These are phyloP conservation scores for Potamarius usumacintae DNA, from an alignment of 2,113 vertebrate genomes.

Conservation along the genomic window DNA sequence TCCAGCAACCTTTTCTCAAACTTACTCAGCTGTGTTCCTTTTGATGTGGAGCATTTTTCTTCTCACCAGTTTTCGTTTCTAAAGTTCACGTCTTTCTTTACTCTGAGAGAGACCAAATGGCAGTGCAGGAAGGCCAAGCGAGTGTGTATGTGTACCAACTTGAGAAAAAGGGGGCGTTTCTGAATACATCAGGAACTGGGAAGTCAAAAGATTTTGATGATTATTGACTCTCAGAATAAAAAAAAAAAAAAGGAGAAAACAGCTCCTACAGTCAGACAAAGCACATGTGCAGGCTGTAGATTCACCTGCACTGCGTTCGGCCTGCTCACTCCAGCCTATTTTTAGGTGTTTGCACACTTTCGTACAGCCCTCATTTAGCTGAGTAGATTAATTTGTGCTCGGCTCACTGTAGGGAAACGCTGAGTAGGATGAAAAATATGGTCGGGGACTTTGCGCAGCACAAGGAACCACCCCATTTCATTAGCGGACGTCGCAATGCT, in stretches of 20 bases:
- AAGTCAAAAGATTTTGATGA: slow-evolving; percentile 26
- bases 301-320: slow-evolving; percentile 58
- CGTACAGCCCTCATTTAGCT: slow-evolving; percentile 61
- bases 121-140: slow-evolving; percentile 2
- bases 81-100: slow-evolving; percentile 11
- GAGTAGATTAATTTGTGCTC: slow-evolving; percentile 69
- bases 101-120: slow-evolving; percentile 13
- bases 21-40: not conserved
- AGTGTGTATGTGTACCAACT: slow-evolving; percentile 7
- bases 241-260: not conserved
- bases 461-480: slow-evolving; percentile 50
- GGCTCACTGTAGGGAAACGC: slow-evolving; percentile 64
- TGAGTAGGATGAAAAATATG: slow-evolving; percentile 63
- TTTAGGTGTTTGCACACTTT: slow-evolving; percentile 52
- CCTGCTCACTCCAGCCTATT: slow-evolving; percentile 62
- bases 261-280: not conserved
- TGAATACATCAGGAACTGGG: not conserved
- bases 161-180: slow-evolving; percentile 5
- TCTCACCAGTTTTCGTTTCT: not conserved
- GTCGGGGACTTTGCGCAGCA: slow-evolving; percentile 44
- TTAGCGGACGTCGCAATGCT: slow-evolving; percentile 44
- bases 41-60: not conserved
- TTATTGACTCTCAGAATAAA: slow-evolving; percentile 17
- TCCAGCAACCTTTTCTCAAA: not conserved
- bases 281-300: slow-evolving; percentile 26